Percentiles rank a stretch among this genome's conserved stretches.
Conservation (phyloP, 1,140 invertebrate species). For the Hirudo medicinalis region DNA sequence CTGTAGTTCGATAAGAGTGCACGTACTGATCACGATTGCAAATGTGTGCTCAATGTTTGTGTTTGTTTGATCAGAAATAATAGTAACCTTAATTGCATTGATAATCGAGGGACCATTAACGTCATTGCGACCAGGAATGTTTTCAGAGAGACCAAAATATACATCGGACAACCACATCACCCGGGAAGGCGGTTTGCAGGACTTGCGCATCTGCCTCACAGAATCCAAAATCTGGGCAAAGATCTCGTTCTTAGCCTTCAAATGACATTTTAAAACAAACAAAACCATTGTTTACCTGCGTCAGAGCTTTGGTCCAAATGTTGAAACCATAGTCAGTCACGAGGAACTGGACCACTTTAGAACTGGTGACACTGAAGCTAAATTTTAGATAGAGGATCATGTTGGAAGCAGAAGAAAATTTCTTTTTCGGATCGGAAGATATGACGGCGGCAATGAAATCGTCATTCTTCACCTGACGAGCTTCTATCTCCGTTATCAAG, state of each 20-base stretch:
- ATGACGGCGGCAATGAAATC: background rate
- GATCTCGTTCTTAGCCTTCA: background rate
- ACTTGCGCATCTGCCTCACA: background rate
- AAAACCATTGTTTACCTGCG: background rate
- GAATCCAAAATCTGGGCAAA: conserved; percentile 2
- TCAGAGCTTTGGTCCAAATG: background rate
- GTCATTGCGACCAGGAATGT: background rate
- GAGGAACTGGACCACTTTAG: background rate
- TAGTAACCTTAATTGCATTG: conserved; percentile 6
- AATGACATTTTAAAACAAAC: background rate
- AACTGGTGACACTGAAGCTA: background rate
- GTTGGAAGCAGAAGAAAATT: background rate
- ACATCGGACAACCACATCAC: background rate
- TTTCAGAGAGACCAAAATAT: background rate
- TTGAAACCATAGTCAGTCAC: background rate
- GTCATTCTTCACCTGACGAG: background rate
- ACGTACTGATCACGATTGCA: too few species aligned
- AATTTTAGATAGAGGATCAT: background rate
- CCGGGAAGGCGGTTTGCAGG: background rate
- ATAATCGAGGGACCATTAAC: background rate
- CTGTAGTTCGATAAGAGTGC: background rate
- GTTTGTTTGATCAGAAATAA: background rate
- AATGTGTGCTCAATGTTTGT: background rate
- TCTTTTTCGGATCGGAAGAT: background rate
- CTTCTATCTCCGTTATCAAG: background rate